A percentile compares a stretch with the other conserved stretches of the same genome.
Conservation (phyloP, 2,797 vertebrate genomes). For the Molossus alvarezi region DNA sequence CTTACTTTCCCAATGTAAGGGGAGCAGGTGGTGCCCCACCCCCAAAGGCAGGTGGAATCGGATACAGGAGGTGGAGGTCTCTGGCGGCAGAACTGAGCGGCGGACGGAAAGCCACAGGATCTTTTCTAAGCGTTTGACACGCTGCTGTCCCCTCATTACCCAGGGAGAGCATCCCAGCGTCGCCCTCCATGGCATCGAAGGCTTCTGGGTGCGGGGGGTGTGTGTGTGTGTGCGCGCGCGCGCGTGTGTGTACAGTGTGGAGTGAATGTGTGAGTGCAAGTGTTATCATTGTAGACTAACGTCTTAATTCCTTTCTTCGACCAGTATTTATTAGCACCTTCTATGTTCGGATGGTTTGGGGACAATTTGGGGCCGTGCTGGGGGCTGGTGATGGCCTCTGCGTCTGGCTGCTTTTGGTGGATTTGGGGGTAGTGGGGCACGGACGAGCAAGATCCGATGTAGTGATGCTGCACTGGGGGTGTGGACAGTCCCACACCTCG, state of each 20-base stretch:
- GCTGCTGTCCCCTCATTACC: background rate
- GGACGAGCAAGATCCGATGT: accelerated
- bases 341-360: background rate
- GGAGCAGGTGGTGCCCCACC: background rate
- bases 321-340: background rate
- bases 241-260: accelerated
- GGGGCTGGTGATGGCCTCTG: no score
- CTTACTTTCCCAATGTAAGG: constrained; percentile 35
- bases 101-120: background rate
- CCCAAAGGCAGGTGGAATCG: background rate
- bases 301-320: background rate
- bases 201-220: no score
- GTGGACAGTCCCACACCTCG: accelerated
- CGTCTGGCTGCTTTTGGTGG: background rate
- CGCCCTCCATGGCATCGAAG: accelerated
- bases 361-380: background rate
- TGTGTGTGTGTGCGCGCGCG: background rate
- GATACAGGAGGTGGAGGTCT: constrained; percentile 56
- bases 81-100: constrained; percentile 9
- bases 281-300: background rate
- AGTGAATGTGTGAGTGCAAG: background rate
- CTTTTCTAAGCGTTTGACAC: background rate
- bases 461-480: accelerated
- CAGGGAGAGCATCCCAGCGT: background rate
- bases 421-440: accelerated